A percentile compares a stretch with the other conserved stretches of the same genome.
Evolutionary conservation across 2,888 invertebrate species (phyloP).

Genomic region (Adela reaumurella): DNA sequence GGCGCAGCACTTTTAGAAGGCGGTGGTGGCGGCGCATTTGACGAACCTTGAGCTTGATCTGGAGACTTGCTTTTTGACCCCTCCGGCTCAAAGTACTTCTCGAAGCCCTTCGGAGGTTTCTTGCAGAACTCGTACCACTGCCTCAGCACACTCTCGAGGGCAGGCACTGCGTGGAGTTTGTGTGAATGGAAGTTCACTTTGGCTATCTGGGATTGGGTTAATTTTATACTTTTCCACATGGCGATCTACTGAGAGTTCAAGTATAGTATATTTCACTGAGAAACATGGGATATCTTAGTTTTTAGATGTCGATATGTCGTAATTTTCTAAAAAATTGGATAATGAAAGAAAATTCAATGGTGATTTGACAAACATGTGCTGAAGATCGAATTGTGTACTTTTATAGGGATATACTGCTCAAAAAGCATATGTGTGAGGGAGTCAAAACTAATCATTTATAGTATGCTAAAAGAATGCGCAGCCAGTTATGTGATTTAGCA

Average conservation of each 20-base stretch:
- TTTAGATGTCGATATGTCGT: too few relatives aligned
- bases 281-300: not conserved
- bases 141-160: conserved; percentile 56
- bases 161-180: conserved; percentile 41
- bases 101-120: conserved; percentile 89
- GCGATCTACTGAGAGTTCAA: conserved; percentile 19
- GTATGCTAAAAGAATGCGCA: too few relatives aligned
- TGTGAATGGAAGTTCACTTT: conserved; percentile 42
- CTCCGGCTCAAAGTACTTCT: conserved; percentile 81
- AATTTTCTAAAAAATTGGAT: not conserved
- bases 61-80: conserved; percentile 44
- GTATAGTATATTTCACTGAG: too few relatives aligned
- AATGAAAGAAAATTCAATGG: not conserved
- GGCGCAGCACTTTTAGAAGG: conserved; percentile 34
- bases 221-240: conserved; percentile 49
- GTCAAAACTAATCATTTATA: too few relatives aligned
- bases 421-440: too few relatives aligned
- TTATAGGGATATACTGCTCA: too few relatives aligned
- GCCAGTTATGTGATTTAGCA: too few relatives aligned
- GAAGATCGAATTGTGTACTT: too few relatives aligned
- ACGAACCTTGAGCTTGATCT: too few relatives aligned
- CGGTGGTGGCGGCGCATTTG: conserved; percentile 31
- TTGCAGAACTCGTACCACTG: conserved; percentile 66
- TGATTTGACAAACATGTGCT: too few relatives aligned
- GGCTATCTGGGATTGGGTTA: conserved; percentile 44